Base-by-base conservation (phyloP, 2,888 invertebrate species). In the Cheilosia impressa region DNA sequence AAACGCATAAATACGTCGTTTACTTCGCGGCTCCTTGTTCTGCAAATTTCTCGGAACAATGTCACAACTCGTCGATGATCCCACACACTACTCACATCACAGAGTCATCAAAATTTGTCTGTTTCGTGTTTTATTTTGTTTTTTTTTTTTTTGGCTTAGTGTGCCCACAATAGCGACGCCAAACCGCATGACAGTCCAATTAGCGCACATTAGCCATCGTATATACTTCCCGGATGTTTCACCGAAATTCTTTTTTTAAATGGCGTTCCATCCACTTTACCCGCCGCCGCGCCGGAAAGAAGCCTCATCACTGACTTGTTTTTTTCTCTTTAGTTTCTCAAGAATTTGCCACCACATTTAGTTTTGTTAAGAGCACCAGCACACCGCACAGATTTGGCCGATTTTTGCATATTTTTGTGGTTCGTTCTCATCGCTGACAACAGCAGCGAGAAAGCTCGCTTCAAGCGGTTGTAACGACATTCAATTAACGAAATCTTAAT, bases 161-260 rank as follows among this genome's bases (percentile, higher is more conserved):
- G 50, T 43, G 58, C 10, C 65, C 72, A 79, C 66, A 60, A 79
- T 76, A 60, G 77, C 73, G 83, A 75, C 65, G 69, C 82, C 73
- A 73, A 87, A 73, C 87, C 81, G 77, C 87, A 82, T 87, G 87
- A 87, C 82, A 87, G 87, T 78, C 87, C 87, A 87, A 87, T 87
- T 87, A 87, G 87, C 87, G 43, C 77, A 82, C 66, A 81, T 81
- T 87, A 82, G 50, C 52, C 77, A 69, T 69, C 72, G 52, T 47
- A 87, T 47, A 87, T 65, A 73, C 82, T 82, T 87, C 82, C 87
- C 87, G 87, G 87, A 87, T 87, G 87, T 82, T 78, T 62, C 53
- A n/a, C 45, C 52, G 15, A 77, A 72, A 66, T 66, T 53, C 6
- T 53, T 62, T 66, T 41, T 77, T 38, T 77, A 31, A 71, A 65